Evolutionary conservation across 2,113 vertebrate genomes (phyloP).

Genomic region (Arvicanthis niloticus): DNA sequence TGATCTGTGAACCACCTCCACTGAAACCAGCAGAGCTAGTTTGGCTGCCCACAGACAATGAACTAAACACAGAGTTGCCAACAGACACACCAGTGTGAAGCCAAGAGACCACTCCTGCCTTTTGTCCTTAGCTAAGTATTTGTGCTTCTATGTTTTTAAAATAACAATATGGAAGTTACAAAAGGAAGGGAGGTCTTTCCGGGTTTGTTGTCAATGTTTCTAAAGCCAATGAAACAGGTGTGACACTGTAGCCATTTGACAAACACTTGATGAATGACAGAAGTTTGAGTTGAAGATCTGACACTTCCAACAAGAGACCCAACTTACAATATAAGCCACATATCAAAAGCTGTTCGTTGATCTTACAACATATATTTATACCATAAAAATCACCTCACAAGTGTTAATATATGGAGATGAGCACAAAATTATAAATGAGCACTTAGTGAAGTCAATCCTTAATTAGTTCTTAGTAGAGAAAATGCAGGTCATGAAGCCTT

Average conservation of each 20-base stretch:
- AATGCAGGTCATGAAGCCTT: background rate
- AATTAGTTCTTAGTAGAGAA: conserved; percentile 32
- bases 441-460: background rate
- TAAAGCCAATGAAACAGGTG: background rate
- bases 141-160: background rate
- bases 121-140: background rate
- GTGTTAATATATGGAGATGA: background rate
- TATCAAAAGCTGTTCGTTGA: background rate
- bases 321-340: background rate
- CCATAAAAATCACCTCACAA: conserved; percentile 11
- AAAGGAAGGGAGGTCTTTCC: background rate
- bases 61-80: background rate
- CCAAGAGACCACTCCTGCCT: background rate
- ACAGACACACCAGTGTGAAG: background rate
- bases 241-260: background rate
- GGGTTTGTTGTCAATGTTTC: background rate
- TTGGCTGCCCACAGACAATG: background rate
- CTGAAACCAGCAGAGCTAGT: background rate
- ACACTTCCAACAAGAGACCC: conserved; percentile 20
- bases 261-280: background rate
- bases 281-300: conserved; percentile 7
- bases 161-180: background rate
- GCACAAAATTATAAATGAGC: background rate
- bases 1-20: background rate
- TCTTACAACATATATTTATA: conserved; percentile 7